Evolutionary conservation across 2,113 vertebrate genomes (phyloP).

Genomic region (Mugil cephalus): DNA sequence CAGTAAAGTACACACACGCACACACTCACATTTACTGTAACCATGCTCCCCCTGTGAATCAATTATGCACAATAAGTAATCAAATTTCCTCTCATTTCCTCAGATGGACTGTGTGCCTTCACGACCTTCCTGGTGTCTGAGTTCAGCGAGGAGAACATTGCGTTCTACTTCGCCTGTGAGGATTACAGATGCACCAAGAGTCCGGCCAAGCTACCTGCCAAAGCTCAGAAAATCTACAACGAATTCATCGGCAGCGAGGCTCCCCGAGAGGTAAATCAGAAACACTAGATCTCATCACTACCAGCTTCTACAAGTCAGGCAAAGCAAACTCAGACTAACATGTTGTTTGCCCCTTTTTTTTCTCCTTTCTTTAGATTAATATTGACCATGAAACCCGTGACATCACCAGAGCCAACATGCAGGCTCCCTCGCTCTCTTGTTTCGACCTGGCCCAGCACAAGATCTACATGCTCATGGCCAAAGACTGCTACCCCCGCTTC

Average conservation of each 20-base stretch:
- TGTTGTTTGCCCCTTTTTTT: slow-evolving; percentile 25
- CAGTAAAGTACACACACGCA: neutral
- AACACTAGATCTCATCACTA: neutral
- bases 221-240: slow-evolving; percentile 92
- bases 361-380: slow-evolving; percentile 88
- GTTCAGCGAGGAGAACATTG: slow-evolving; percentile 97
- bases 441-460: slow-evolving; percentile 90
- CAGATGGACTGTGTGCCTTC: slow-evolving; percentile 93
- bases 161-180: slow-evolving; percentile 97
- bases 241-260: slow-evolving; percentile 93
- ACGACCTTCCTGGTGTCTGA: slow-evolving; percentile 93
- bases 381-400: slow-evolving; percentile 93
- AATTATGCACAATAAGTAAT: slow-evolving; percentile 44
- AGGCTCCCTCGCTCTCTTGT: slow-evolving; percentile 80
- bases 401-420: slow-evolving; percentile 89
- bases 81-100: slow-evolving; percentile 23
- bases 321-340: slow-evolving; percentile 25
- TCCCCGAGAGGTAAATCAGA: slow-evolving; percentile 89
- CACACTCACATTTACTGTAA: neutral
- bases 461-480: slow-evolving; percentile 94
- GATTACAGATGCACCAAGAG: slow-evolving; percentile 91
- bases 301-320: too few species aligned
- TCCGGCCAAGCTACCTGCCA: slow-evolving; percentile 84
- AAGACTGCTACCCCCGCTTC: slow-evolving; percentile 95
- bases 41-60: neutral